Conservation (phyloP, 2,888 invertebrate genomes). For the Chymomyza amoena region DNA sequence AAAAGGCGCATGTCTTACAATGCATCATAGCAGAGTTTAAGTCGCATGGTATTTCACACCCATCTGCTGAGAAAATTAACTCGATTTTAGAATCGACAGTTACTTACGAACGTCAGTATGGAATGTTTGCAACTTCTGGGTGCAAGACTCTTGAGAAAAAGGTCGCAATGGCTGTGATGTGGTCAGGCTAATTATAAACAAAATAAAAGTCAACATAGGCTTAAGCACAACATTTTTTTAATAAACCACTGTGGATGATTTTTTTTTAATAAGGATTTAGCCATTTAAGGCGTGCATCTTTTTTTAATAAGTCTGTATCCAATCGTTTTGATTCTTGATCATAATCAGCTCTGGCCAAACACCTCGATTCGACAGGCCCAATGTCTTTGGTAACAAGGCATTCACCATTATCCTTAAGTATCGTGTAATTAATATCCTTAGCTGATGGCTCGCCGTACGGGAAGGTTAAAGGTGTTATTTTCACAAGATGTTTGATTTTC, state of each 20-base stretch:
- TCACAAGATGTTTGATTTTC: slow-evolving; percentile 91
- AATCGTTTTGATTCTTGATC: slow-evolving; percentile 82
- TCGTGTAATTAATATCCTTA: slow-evolving; percentile 84
- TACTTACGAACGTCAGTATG: slow-evolving; percentile 83
- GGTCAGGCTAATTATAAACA: neutral
- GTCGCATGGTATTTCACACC: neutral
- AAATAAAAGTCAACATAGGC: neutral
- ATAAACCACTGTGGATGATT: neutral
- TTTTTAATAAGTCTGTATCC: slow-evolving; percentile 84
- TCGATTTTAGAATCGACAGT: slow-evolving; percentile 80
- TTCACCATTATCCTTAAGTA: slow-evolving; percentile 88
- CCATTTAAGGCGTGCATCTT: slow-evolving; percentile 86
- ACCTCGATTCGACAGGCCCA: slow-evolving; percentile 80
- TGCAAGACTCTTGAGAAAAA: slow-evolving; percentile 94
- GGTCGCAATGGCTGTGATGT: slow-evolving; percentile 79
- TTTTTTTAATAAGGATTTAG: slow-evolving; percentile 80
- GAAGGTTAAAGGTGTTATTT: slow-evolving; percentile 88
- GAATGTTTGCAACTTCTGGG: slow-evolving; percentile 90
- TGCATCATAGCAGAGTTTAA: slow-evolving; percentile 87
- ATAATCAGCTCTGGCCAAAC: slow-evolving; percentile 82
- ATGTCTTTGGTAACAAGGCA: slow-evolving; percentile 83
- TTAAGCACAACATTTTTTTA: neutral
- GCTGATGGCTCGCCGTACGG: slow-evolving; percentile 88
- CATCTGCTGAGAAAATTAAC: slow-evolving; percentile 19
- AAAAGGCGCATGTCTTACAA: slow-evolving; percentile 87